Evolutionary conservation across 2,113 vertebrate species (phyloP), one percentile per base, ranked within the genome.

Genomic region (Vulpes lagopus): DNA sequence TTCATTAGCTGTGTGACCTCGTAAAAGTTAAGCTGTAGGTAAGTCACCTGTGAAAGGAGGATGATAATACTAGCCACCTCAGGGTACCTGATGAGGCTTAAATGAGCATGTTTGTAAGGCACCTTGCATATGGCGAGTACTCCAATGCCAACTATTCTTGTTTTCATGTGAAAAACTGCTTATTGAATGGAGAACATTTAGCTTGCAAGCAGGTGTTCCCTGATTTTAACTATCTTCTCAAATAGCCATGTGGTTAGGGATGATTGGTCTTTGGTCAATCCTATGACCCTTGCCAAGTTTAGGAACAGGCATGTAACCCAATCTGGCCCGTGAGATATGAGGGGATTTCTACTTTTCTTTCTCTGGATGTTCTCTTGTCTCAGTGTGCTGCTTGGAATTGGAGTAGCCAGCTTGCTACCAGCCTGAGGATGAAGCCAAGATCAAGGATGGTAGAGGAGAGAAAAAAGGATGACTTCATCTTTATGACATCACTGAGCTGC

Each of bases 1-100:
- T n/a, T 86, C 80, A 11, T 94, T 90, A 86, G 25, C 35, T 20
- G 8, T 27, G 15, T 74, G 91, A 92, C 74, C 76, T 94, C 84
- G 62, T 62, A 65, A 89, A 85, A 83, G 69, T 38, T 71, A 94
- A 80, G n/a, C 87, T 79, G 64, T 43, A 14, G 30, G 35, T 57
- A 43, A 20, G 22, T 95, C 80, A 55, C 87, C 73, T 74, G 55
- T 89, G 76, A 90, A 83, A 87, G 14, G 51, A 79, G 16, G 57
- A 76, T 49, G 17, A 27, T 65, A 32, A 8, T 76, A 69, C 20
- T 67, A 55, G 64, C 27, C 22, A 91, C 82, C 53, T 93, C 25
- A 14, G 38, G 55, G 67, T 20, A 78, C n/a, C 59, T 25, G 69
- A 35, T 35, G 51, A 43, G 35, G 69, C 78, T 87, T 83, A 79